Evolutionary conservation across 2,888 invertebrate genomes (phyloP).

Genomic region (Notodonta dromedarius): DNA sequence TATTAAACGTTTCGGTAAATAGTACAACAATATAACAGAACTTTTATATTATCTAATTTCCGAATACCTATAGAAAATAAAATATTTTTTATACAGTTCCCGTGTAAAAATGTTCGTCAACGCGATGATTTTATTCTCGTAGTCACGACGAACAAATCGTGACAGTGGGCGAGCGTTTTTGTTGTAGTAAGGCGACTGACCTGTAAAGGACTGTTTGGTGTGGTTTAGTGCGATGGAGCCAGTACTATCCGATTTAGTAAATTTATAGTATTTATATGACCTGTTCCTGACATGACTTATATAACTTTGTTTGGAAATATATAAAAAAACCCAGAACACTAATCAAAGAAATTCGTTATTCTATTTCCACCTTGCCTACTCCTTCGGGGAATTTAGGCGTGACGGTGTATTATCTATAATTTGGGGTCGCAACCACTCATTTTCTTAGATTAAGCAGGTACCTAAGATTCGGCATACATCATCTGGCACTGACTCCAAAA

Average conservation of each 20-base stretch:
- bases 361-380: too few relatives aligned
- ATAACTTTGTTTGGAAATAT: too few relatives aligned
- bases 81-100: conserved; percentile 28
- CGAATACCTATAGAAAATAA: conserved; percentile 1
- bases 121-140: conserved; percentile 43
- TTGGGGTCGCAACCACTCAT: too few relatives aligned
- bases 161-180: conserved; percentile 57
- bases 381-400: too few relatives aligned
- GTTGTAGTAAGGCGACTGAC: conserved; percentile 50
- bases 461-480: too few relatives aligned
- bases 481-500: too few relatives aligned
- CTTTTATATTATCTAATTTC: conserved; percentile 16
- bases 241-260: background rate
- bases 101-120: conserved; percentile 40
- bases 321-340: too few relatives aligned
- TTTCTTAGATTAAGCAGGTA: too few relatives aligned
- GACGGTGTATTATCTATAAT: too few relatives aligned
- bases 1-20: conserved; percentile 6
- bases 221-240: conserved; percentile 10
- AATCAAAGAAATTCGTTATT: too few relatives aligned
- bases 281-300: too few relatives aligned
- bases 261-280: too few relatives aligned
- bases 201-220: conserved; percentile 39
- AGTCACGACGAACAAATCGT: conserved; percentile 68
- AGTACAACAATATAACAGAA: conserved; percentile 11